Percentiles rank a stretch among this genome's conserved stretches.
These are phyloP conservation scores for Helarctos malayanus DNA, from an alignment of 2,797 vertebrate genomes.

Conservation along the genomic window DNA sequence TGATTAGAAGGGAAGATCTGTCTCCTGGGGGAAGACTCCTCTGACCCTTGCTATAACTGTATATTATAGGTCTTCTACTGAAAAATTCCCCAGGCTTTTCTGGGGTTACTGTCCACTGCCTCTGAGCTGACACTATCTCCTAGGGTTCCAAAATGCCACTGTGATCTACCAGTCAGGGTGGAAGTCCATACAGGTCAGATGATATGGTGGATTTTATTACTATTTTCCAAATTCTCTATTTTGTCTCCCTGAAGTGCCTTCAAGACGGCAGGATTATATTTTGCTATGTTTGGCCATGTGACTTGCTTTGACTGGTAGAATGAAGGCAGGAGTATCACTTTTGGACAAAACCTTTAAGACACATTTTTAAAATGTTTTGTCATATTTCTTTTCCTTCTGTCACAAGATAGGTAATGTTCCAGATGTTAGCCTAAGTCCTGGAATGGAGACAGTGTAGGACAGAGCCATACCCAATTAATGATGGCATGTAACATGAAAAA, in stretches of 20 bases:
- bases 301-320: background rate
- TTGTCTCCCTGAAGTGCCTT: background rate
- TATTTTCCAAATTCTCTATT: background rate
- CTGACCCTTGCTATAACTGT: background rate
- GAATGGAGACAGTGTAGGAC: background rate
- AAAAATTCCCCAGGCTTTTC: conserved; percentile 6
- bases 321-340: background rate
- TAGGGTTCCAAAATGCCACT: background rate
- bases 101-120: background rate
- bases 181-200: background rate
- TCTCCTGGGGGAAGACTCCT: background rate
- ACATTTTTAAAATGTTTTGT: background rate
- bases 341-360: background rate
- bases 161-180: background rate
- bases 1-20: background rate
- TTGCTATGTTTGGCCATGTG: background rate
- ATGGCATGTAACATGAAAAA: background rate
- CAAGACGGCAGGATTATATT: background rate
- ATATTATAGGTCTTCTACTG: background rate
- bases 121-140: background rate
- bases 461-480: background rate
- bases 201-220: background rate
- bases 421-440: background rate
- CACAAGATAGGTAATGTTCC: background rate
- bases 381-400: background rate